These are phyloP conservation scores for Lepus americanus DNA, from an alignment of 2,113 vertebrate genomes.

Conservation along the genomic window DNA sequence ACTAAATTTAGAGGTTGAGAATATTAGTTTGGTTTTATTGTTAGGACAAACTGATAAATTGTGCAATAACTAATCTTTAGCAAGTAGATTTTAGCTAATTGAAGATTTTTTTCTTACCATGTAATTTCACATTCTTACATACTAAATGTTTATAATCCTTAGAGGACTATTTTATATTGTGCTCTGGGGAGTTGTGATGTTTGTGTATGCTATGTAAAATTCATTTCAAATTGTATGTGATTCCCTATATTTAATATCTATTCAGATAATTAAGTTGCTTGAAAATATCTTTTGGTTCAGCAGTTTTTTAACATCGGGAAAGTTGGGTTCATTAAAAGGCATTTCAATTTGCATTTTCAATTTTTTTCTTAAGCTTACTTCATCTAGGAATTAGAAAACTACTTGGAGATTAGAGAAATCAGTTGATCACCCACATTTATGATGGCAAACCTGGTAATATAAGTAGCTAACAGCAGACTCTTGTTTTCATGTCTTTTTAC, in stretches of 20 bases:
- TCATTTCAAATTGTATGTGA: conserved; percentile 53
- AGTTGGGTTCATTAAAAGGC: conserved; percentile 75
- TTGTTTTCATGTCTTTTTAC: conserved; percentile 17
- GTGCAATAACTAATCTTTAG: conserved; percentile 88
- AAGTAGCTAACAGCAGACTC: neutral
- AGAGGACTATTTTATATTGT: conserved; percentile 74
- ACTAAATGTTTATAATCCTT: conserved; percentile 71
- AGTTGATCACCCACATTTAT: neutral
- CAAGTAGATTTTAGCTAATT: conserved; percentile 73
- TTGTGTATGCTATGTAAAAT: conserved; percentile 62
- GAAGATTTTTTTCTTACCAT: conserved; percentile 52
- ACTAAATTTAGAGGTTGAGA: conserved; percentile 63
- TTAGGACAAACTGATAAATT: conserved; percentile 75
- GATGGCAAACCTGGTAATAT: neutral
- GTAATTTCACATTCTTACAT: conserved; percentile 61
- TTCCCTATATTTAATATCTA: conserved; percentile 58
- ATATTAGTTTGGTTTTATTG: conserved; percentile 70
- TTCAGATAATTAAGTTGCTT: conserved; percentile 52
- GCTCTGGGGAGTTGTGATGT: neutral
- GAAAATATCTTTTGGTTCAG: conserved; percentile 56
- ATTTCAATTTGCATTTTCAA: conserved; percentile 50
- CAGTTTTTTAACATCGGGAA: conserved; percentile 58
- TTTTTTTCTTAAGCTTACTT: conserved; percentile 9
- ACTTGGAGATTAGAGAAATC: conserved; percentile 18
- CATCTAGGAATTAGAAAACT: conserved; percentile 38